Conservation (phyloP, 2,888 invertebrate species). For the Chloroclysta siterata region DNA sequence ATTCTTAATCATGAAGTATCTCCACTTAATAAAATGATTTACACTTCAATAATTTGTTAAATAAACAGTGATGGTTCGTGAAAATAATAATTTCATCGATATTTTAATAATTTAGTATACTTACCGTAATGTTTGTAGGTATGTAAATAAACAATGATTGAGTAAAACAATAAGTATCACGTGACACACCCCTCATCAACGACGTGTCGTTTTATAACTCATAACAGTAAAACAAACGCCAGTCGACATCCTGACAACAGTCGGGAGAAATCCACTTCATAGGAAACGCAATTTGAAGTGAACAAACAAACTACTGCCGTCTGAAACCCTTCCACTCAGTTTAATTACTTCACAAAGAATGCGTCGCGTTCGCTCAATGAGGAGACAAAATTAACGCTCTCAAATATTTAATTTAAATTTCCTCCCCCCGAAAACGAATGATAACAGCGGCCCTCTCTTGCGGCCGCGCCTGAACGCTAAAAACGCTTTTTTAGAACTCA, state of each 20-base stretch:
- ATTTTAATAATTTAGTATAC: too few species aligned
- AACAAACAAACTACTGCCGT: conserved; percentile 83
- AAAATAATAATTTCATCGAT: too few species aligned
- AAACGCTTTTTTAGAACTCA: conserved; percentile 60
- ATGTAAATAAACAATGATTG: too few species aligned
- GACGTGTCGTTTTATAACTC: conserved; percentile 28
- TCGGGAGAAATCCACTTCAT: conserved; percentile 75
- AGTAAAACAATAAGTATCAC: neutral
- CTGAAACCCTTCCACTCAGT: conserved; percentile 84
- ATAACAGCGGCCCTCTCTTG: conserved; percentile 72
- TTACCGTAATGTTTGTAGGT: too few species aligned
- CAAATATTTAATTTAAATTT: conserved; percentile 86
- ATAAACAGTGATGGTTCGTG: too few species aligned
- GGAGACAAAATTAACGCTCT: conserved; percentile 85
- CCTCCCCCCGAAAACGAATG: conserved; percentile 78
- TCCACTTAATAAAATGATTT: too few species aligned
- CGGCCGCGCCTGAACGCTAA: conserved; percentile 59
- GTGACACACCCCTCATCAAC: conserved; percentile 3
- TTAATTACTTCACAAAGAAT: conserved; percentile 85
- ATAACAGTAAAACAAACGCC: conserved; percentile 37
- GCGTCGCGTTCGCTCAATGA: conserved; percentile 83
- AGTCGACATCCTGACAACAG: conserved; percentile 63
- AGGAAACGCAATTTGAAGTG: conserved; percentile 81
- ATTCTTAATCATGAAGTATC: too few species aligned
- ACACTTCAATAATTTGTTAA: too few species aligned